Conservation (phyloP, 2,113 vertebrate species). For the human (Homo sapiens) region GRCh38 chr1:81548501-81549000, state of each 20-base stretch:
- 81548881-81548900: conserved; percentile 12
- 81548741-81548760: background rate
- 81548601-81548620: background rate
- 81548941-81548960: background rate
- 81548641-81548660: conserved; percentile 42
- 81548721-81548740: conserved; percentile 20
- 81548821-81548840: background rate
- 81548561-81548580: background rate
- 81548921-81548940: conserved; percentile 11
- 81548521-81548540: conserved; percentile 49
- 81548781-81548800: background rate
- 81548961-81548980: conserved; percentile 23
- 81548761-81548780: background rate
- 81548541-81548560: conserved; percentile 15
- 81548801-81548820: background rate
- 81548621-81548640: background rate
- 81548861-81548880: background rate
- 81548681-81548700: conserved; percentile 6
- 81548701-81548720: background rate
- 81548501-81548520: conserved; percentile 54
- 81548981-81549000: background rate
- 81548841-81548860: background rate
- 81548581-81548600: background rate
- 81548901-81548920: background rate
- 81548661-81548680: conserved; percentile 4